A percentile compares a stretch with the other conserved stretches of the same genome.
phyloP scores from a whole-genome alignment of 2,113 vertebrate genomes.

The Phainopepla nitens region DNA sequence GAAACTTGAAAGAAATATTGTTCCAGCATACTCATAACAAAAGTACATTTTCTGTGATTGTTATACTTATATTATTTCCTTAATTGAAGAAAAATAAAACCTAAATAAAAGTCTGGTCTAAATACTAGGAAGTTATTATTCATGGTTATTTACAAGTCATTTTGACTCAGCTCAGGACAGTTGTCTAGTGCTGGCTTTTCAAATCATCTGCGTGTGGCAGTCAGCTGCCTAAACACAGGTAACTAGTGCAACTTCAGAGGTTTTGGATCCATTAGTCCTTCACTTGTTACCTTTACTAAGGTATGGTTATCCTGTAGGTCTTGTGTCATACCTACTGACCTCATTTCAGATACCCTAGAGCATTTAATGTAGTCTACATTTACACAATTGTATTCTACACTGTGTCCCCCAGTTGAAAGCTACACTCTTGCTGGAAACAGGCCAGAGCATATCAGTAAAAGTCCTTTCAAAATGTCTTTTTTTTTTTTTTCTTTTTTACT shows the following conservation, averaged over 20 bases:
- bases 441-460: neutral
- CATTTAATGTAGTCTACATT: neutral
- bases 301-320: neutral
- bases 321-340: neutral
- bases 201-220: neutral
- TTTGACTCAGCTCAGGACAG: neutral
- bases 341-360: neutral
- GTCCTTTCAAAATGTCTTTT: neutral
- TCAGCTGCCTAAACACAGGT: neutral
- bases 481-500: no score
- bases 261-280: neutral
- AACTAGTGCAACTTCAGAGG: neutral
- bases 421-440: neutral
- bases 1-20: neutral
- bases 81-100: neutral
- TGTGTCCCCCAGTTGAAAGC: neutral
- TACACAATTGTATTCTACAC: neutral
- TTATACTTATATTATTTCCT: neutral
- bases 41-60: neutral
- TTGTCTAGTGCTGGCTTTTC: neutral
- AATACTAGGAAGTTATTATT: neutral
- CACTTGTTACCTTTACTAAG: neutral
- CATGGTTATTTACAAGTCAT: neutral
- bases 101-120: neutral
- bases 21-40: neutral